Evolutionary conservation across 2,797 vertebrate genomes (phyloP).

Genomic region (Moxostoma hubbsi): DNA sequence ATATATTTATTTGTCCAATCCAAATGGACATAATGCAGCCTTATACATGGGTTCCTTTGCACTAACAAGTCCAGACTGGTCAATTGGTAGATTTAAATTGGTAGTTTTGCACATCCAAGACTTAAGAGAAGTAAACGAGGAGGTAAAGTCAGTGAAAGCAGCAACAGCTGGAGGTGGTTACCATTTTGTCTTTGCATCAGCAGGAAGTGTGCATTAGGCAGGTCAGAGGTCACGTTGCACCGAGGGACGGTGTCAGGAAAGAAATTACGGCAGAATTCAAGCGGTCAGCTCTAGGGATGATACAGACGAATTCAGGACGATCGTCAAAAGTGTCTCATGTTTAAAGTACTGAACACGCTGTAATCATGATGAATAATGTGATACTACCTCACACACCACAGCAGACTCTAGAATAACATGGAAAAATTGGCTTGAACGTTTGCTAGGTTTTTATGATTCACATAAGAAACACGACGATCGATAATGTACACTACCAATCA

Average conservation of each 20-base stretch:
- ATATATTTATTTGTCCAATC: too few relatives aligned
- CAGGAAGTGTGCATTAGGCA: constrained; percentile 13
- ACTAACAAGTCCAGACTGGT: too few relatives aligned
- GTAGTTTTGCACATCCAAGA: not conserved
- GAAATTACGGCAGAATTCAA: not conserved
- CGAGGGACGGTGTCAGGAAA: not conserved
- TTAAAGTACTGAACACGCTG: too few relatives aligned
- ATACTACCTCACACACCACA: not conserved
- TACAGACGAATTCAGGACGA: not conserved
- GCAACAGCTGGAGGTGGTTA: constrained; percentile 27
- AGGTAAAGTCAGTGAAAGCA: not conserved
- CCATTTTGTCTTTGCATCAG: constrained; percentile 31
- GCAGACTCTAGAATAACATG: not conserved
- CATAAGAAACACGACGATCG: too few relatives aligned
- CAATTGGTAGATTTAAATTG: too few relatives aligned
- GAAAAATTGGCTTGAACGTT: not conserved
- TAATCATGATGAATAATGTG: not conserved
- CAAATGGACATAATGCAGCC: too few relatives aligned
- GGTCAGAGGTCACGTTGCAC: not conserved
- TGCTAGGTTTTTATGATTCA: too few relatives aligned
- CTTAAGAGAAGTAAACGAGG: not conserved
- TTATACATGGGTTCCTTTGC: too few relatives aligned
- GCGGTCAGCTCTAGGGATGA: accelerated
- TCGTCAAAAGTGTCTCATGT: not conserved
- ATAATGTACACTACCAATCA: too few relatives aligned